These are phyloP conservation scores for Musca domestica DNA, from an alignment of 1,140 invertebrate species.

Conservation along the genomic window DNA sequence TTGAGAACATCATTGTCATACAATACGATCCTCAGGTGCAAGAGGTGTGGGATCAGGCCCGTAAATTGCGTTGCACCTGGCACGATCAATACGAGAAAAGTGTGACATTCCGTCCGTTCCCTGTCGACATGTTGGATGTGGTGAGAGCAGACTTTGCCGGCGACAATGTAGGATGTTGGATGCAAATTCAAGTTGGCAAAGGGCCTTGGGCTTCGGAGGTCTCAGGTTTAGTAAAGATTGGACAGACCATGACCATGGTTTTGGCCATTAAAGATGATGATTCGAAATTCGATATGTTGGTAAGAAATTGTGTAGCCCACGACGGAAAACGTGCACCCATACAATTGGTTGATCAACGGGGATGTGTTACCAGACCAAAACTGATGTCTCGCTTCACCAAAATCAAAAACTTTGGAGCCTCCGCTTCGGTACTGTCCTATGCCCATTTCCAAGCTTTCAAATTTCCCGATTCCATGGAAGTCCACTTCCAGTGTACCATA, in stretches of 20 bases:
- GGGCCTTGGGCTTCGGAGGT: slow-evolving; percentile 95
- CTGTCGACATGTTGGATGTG: slow-evolving; percentile 92
- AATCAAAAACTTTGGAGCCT: slow-evolving; percentile 92
- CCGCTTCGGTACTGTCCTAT: slow-evolving; percentile 86
- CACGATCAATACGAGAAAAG: slow-evolving; percentile 95
- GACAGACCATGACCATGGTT: slow-evolving; percentile 97
- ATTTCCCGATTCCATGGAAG: slow-evolving; percentile 95
- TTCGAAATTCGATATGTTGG: slow-evolving; percentile 94
- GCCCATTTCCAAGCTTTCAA: slow-evolving; percentile 95
- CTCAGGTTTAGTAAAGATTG: slow-evolving; percentile 90
- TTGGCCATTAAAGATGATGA: slow-evolving; percentile 94
- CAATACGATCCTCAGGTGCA: slow-evolving; percentile 94
- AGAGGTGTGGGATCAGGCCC: slow-evolving; percentile 94
- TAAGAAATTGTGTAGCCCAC: slow-evolving; percentile 90
- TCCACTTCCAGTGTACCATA: slow-evolving; percentile 94
- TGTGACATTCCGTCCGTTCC: slow-evolving; percentile 91
- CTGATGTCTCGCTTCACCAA: slow-evolving; percentile 92
- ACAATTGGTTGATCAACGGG: slow-evolving; percentile 88
- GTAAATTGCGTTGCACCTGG: slow-evolving; percentile 91
- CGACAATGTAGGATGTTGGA: slow-evolving; percentile 94
- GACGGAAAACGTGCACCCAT: slow-evolving; percentile 93
- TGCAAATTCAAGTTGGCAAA: slow-evolving; percentile 92
- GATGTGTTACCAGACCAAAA: slow-evolving; percentile 88
- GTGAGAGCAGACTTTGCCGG: slow-evolving; percentile 91
- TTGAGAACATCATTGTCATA: slow-evolving; percentile 92